A percentile compares a stretch with the other conserved stretches of the same genome.
These are phyloP conservation scores for Phenganax subtilis DNA, from an alignment of 92 coral and sea anemone species.

Conservation along the genomic window DNA sequence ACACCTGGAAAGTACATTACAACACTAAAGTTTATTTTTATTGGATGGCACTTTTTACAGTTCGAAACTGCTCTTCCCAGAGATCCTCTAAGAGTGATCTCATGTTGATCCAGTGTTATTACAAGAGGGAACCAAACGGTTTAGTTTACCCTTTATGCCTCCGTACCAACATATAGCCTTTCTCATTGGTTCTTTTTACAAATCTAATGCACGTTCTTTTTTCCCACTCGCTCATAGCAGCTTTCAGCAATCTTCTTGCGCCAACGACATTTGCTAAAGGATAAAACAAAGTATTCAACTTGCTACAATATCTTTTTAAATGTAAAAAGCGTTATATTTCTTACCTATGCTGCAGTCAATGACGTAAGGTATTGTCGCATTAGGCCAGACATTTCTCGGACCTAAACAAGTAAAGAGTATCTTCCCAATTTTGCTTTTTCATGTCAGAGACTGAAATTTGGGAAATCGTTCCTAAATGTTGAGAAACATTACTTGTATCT, in stretches of 20 bases:
- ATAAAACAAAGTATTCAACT: neutral
- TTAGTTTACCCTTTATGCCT: slow-evolving; percentile 16
- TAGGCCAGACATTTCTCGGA: slow-evolving; percentile 49
- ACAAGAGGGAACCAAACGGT: neutral
- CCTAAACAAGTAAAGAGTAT: neutral
- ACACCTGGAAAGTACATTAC: slow-evolving; percentile 53
- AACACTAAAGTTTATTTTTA: slow-evolving; percentile 33
- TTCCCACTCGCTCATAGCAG: slow-evolving; percentile 32
- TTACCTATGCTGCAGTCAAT: slow-evolving; percentile 83
- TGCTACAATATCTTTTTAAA: neutral
- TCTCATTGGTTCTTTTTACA: slow-evolving; percentile 23
- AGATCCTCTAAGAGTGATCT: too few relatives aligned
- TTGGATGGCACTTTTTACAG: too few relatives aligned
- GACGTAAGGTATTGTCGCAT: slow-evolving; percentile 69
- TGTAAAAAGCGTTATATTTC: neutral
- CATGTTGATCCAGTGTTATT: neutral
- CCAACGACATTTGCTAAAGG: slow-evolving; percentile 21
- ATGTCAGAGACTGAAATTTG: neutral
- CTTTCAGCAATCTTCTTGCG: slow-evolving; percentile 10
- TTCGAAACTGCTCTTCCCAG: too few relatives aligned
- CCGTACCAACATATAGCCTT: slow-evolving; percentile 20
- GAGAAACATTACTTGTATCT: neutral
- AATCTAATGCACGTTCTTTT: slow-evolving; percentile 28
- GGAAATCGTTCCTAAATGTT: neutral
- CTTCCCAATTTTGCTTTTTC: neutral